Percentiles rank a stretch among this genome's conserved stretches.
Evolutionary conservation across 92 coral and sea anemone genomes (phyloP).

Genomic region (Zoanthus sociatus): DNA sequence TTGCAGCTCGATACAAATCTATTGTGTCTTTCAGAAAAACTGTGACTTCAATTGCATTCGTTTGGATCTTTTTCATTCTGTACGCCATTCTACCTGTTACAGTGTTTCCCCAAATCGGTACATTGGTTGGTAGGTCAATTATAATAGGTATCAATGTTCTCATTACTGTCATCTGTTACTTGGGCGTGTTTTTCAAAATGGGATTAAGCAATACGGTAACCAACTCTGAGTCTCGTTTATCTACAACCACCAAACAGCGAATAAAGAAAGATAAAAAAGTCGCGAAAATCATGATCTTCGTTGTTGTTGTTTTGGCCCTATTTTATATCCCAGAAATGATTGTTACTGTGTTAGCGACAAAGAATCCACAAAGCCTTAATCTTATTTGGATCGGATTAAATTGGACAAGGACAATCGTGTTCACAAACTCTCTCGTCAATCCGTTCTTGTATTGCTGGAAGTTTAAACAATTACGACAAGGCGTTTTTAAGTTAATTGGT

Average conservation of each 20-base stretch:
- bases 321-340: slow-evolving; percentile 32
- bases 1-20: not conserved
- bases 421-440: not conserved
- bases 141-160: not conserved
- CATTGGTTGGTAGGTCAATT: not conserved
- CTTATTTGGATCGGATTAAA: slow-evolving; percentile 26
- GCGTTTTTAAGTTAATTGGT: not conserved
- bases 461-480: slow-evolving; percentile 8
- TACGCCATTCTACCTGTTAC: not conserved
- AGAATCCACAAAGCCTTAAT: not conserved
- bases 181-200: not conserved
- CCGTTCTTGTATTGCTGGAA: slow-evolving; percentile 6
- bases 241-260: not conserved
- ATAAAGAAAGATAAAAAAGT: slow-evolving; percentile 14
- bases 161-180: slow-evolving; percentile 14
- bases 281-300: slow-evolving; percentile 2
- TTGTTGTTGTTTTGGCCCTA: slow-evolving; percentile 4
- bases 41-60: not conserved
- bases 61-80: not conserved
- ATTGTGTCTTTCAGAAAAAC: not conserved
- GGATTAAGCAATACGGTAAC: not conserved
- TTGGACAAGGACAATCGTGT: slow-evolving; percentile 12
- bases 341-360: not conserved
- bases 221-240: not conserved
- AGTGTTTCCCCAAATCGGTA: not conserved